These are phyloP conservation scores for Oppia nitens DNA, from an alignment of 1,140 invertebrate species.

Conservation along the genomic window DNA sequence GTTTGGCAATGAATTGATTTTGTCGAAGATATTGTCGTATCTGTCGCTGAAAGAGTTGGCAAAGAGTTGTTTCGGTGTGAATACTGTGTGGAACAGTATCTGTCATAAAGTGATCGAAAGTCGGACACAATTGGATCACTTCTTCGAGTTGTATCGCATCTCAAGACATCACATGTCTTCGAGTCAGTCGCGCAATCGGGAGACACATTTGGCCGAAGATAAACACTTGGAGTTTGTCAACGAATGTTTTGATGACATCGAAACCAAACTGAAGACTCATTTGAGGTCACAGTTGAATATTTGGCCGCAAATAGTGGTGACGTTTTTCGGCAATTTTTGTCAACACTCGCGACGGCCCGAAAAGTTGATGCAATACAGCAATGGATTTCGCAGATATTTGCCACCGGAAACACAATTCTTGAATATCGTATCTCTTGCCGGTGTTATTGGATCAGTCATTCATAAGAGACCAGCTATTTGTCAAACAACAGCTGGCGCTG, in stretches of 20 bases:
- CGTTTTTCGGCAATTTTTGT: neutral
- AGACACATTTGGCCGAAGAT: neutral
- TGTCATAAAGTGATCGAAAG: neutral
- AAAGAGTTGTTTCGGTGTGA: neutral
- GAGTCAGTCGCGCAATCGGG: neutral
- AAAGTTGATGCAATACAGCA: neutral
- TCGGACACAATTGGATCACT: neutral
- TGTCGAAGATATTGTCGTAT: neutral
- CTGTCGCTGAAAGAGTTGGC: neutral
- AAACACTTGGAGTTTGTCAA: neutral
- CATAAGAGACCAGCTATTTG: neutral
- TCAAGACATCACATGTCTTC: neutral
- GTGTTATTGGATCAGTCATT: neutral
- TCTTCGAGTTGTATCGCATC: neutral
- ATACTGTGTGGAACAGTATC: neutral
- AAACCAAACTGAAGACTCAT: neutral
- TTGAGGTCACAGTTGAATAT: neutral
- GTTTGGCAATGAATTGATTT: neutral
- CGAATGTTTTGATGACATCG: neutral
- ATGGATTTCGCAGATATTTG: neutral
- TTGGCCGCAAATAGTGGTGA: neutral
- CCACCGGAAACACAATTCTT: neutral
- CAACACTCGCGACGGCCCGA: neutral
- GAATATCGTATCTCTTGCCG: neutral
- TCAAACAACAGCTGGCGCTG: too few species aligned